Evolutionary conservation across 1,140 invertebrate genomes (phyloP), one percentile per base, ranked within the genome.

Genomic region (Oncopodura yosiiana): DNA sequence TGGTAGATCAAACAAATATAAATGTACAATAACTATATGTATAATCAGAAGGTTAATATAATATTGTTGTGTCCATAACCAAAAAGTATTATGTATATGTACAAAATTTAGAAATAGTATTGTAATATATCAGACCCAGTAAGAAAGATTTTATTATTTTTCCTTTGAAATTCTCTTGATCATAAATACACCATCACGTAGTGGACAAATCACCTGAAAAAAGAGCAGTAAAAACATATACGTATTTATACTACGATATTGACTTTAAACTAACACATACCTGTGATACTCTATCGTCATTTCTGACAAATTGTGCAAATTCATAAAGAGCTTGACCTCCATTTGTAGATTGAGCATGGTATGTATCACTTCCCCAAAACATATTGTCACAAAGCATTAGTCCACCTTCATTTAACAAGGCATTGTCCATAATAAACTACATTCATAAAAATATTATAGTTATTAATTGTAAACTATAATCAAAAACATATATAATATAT

Each of bases 391-490:
- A 23, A n/a, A 55, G 16, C 27, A 55, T 26, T 1, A 5, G 4
- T 36, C 53, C 53, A 26, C n/a, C 18, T 39, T n/a, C n/a, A 26
- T 11, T 16, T 3, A 55, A 12, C n/a, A 55, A 14, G 19, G 48
- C 23, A 32, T 55, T 55, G 36, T 55, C 53, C 53, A 55, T 55
- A 19, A 55, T 34, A 24, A 46, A 53, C 51, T 52, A 49, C 41
- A 30, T 6, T 18, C 21, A 29, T 19, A 9, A n/a, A 2, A 44
- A 43, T 43, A 9, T 21, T 19, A 44, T 36, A 32, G 12, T 26
- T 12, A 29, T 51, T 18, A 42, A 42, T 21, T 37, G 19, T n/a
- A 23, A 36, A n/a, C 12, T 38, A 21, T 24, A 4, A 8, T 6
- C n/a, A 12, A 3, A 21, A 32, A 19, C n/a, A 11, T 26, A 16